Base-by-base conservation (phyloP, 2,888 invertebrate genomes). In the Drosophila dives region DNA sequence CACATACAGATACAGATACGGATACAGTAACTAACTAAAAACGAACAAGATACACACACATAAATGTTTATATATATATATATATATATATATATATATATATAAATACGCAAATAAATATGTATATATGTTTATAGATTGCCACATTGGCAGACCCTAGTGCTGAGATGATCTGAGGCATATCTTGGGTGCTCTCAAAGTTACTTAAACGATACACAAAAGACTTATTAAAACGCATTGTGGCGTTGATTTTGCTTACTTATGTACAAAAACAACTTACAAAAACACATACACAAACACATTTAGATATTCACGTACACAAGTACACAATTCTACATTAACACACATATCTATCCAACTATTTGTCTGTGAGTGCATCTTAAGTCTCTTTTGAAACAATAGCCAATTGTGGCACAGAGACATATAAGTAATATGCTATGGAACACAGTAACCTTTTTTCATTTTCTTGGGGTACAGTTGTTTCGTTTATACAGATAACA, bases 151-250 rank as follows among this genome's bases (percentile, higher is more conserved):
- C 58, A 58, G 51, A n/a, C 40, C 40, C 36, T 64, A 56, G 58
- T 17, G 23, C 49, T 60, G 61, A 49, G 67, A 54, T 67, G 61
- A 64, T 59, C 64, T 62, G 33, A 64, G 68, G 33, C 56, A 50
- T 59, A 63, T 36, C 60, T 72, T 77, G 62, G 75, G 63, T 72
- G 77, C 78, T 77, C 68, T 65, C 68, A 72, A 84, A 84, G 64
- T 58, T 59, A 69, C 76, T 87, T 86, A 88, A 87, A 88, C 83
- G 87, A 70, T 78, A 82, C 67, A 87, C 89, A 87, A 87, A 87
- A 86, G 87, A 83, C 87, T 67, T 72, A 87, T 87, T 88, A 88
- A 88, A 81, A 83, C 75, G 82, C 85, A 78, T 87, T 87, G 86
- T 87, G 71, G 77, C 78, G 72, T 72, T 87, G 88, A 87, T 86